Evolutionary conservation across 2,888 invertebrate genomes (phyloP).

Genomic region (Coecobrya sp.): DNA sequence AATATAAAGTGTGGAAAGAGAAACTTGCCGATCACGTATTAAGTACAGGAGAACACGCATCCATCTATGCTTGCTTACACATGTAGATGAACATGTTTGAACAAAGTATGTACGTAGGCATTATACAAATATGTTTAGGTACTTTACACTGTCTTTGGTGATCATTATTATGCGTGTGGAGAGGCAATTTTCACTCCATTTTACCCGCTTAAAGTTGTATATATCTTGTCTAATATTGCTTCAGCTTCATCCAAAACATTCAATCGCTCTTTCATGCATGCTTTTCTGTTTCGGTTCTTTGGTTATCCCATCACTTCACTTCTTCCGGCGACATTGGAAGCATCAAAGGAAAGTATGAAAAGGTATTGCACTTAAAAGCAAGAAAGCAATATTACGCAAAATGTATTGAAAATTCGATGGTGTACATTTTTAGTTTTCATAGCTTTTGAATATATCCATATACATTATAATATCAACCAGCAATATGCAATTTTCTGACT

Average conservation of each 20-base stretch:
- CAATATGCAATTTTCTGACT: conserved; percentile 47
- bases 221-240: neutral
- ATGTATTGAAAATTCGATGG: conserved; percentile 6
- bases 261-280: conserved; percentile 74
- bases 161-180: conserved; percentile 70
- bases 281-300: conserved; percentile 60
- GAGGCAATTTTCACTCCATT: conserved; percentile 68
- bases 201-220: conserved; percentile 30
- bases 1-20: conserved; percentile 22
- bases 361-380: conserved; percentile 41
- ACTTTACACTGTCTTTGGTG: conserved; percentile 11
- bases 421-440: neutral
- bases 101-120: neutral
- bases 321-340: conserved; percentile 73
- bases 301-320: conserved; percentile 59
- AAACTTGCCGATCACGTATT: conserved; percentile 64
- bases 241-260: conserved; percentile 27
- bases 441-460: neutral
- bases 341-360: conserved; percentile 68
- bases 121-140: conserved; percentile 7
- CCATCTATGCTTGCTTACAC: neutral
- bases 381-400: conserved; percentile 41
- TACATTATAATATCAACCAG: neutral
- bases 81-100: neutral
- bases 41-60: conserved; percentile 52